Evolutionary conservation across 2,888 invertebrate species (phyloP).

Genomic region (Aphodius granarius): DNA sequence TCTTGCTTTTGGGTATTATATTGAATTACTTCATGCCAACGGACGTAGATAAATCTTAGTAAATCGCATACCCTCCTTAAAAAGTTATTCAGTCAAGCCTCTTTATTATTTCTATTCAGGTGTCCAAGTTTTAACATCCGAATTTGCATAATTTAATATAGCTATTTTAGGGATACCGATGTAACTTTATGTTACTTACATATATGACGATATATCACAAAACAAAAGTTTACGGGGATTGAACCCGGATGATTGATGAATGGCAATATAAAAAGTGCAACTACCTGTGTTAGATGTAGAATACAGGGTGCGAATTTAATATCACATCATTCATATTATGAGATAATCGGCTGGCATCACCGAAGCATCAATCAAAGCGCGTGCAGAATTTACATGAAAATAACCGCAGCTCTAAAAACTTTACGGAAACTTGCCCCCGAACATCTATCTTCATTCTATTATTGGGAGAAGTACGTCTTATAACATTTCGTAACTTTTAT

Average conservation of each 20-base stretch:
- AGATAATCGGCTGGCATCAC: not conserved
- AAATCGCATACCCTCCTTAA: no score
- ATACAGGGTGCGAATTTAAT: slow-evolving; percentile 12
- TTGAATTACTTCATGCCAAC: not conserved
- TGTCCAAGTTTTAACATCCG: not conserved
- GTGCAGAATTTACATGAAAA: slow-evolving; percentile 9
- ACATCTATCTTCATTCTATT: slow-evolving; percentile 13
- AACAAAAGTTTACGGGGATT: not conserved
- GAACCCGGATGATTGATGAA: slow-evolving; percentile 11
- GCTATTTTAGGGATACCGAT: no score
- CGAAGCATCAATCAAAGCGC: slow-evolving; percentile 8
- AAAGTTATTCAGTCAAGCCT: no score
- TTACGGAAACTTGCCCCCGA: not conserved
- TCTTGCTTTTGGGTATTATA: not conserved
- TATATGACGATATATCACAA: not conserved
- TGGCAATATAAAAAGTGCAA: slow-evolving; percentile 14
- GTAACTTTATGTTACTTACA: no score
- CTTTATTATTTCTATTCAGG: not conserved
- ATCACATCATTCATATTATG: slow-evolving; percentile 13
- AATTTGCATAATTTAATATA: no score
- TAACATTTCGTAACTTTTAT: not conserved
- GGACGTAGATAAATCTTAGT: not conserved
- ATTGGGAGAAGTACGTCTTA: not conserved
- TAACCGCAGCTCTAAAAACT: slow-evolving; percentile 7
- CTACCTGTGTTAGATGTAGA: slow-evolving; percentile 5